A percentile compares a stretch with the other conserved stretches of the same genome.
phyloP scores from a whole-genome alignment of 1,140 invertebrate genomes.

The Cydia pomonella region DNA sequence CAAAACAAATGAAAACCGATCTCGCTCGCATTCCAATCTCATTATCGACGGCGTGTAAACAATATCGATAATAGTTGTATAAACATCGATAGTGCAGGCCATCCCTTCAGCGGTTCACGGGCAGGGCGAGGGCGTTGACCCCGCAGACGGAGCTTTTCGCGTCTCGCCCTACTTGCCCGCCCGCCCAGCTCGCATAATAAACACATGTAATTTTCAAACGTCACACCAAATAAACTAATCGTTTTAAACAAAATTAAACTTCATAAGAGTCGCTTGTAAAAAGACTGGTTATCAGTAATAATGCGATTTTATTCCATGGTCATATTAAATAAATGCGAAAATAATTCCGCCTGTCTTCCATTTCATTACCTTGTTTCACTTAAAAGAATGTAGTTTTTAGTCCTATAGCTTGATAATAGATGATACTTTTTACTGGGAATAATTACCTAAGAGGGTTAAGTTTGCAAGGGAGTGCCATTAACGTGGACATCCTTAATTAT shows the following conservation, averaged over 20 bases:
- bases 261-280: conserved; percentile 20
- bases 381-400: too few relatives aligned
- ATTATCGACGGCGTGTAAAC: conserved; percentile 39
- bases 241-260: conserved; percentile 33
- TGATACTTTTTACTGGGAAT: too few relatives aligned
- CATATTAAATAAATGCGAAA: not conserved
- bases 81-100: conserved; percentile 59
- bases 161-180: conserved; percentile 73
- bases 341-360: not conserved
- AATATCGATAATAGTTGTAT: conserved; percentile 39
- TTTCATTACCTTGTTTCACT: not conserved
- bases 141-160: conserved; percentile 71
- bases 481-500: too few relatives aligned
- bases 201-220: conserved; percentile 46
- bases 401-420: too few relatives aligned
- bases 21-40: conserved; percentile 19
- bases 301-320: not conserved
- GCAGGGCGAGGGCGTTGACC: conserved; percentile 73
- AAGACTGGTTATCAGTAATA: conserved; percentile 4
- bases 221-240: conserved; percentile 41
- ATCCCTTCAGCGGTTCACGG: conserved; percentile 69
- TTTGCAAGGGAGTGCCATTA: too few relatives aligned
- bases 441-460: too few relatives aligned
- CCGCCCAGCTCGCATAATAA: conserved; percentile 62
- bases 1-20: conserved; percentile 31